phyloP scores from a whole-genome alignment of 2,797 vertebrate genomes.

The Hydrocynus forskahlii region DNA sequence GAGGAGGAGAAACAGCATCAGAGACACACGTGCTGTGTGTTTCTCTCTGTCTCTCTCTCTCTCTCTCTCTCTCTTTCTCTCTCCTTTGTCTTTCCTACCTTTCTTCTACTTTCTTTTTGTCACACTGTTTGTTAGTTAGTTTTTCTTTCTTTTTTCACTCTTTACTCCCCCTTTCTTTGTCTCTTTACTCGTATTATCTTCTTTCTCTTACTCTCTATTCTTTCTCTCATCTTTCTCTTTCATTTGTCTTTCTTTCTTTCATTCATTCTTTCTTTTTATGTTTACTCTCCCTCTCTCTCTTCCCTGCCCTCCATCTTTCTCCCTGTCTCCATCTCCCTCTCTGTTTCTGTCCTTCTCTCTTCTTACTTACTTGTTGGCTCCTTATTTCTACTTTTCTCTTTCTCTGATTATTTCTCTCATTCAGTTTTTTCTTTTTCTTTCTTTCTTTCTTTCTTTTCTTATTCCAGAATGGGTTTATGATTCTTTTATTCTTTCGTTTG shows the following conservation, averaged over 20 bases:
- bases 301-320: background rate
- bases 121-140: background rate
- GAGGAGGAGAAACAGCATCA: background rate
- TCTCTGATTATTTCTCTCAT: background rate
- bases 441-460: background rate
- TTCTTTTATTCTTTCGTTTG: no score
- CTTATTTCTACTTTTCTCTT: background rate
- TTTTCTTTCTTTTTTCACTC: background rate
- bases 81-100: background rate
- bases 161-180: background rate
- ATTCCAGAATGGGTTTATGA: fast-evolving
- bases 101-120: background rate
- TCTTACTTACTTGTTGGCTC: background rate
- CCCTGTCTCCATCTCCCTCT: background rate
- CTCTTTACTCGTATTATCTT: no score
- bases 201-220: background rate
- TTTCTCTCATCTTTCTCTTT: background rate
- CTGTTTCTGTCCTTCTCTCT: background rate
- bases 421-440: background rate
- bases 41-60: background rate
- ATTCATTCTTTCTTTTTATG: background rate
- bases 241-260: background rate
- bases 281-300: background rate
- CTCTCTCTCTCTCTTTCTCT: background rate
- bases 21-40: background rate